These are phyloP conservation scores for Ferdinandea cuprea DNA, from an alignment of 2,888 invertebrate species.

Conservation along the genomic window DNA sequence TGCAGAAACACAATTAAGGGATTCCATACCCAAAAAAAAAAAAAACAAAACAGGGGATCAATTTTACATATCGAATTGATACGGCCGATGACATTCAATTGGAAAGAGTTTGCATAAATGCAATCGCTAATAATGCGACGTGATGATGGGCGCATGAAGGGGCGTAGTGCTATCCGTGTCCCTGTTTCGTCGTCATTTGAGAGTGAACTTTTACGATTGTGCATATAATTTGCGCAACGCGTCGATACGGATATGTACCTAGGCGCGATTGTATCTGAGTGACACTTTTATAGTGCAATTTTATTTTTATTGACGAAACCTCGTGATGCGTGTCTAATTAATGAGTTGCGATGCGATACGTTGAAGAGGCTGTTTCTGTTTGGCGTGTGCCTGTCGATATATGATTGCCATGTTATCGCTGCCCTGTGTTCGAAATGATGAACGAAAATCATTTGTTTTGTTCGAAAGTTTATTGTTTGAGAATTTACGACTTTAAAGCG, in stretches of 20 bases:
- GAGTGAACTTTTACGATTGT: slow-evolving; percentile 66
- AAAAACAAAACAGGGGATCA: slow-evolving; percentile 35
- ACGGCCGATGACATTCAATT: slow-evolving; percentile 38
- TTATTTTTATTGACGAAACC: slow-evolving; percentile 69
- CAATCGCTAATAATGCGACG: slow-evolving; percentile 68
- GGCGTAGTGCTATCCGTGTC: slow-evolving; percentile 24
- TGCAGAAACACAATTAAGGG: slow-evolving; percentile 58
- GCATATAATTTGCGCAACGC: slow-evolving; percentile 68
- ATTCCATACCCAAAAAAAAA: slow-evolving; percentile 1
- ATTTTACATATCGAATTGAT: slow-evolving; percentile 19
- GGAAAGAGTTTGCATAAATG: slow-evolving; percentile 67
- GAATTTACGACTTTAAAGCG: slow-evolving; percentile 65
- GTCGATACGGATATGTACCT: background rate
- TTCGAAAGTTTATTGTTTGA: slow-evolving; percentile 50
- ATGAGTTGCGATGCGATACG: slow-evolving; percentile 55
- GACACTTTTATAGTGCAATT: slow-evolving; percentile 72
- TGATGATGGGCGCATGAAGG: slow-evolving; percentile 66
- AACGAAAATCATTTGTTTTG: slow-evolving; percentile 8
- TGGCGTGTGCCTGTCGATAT: slow-evolving; percentile 42
- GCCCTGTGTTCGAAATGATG: background rate
- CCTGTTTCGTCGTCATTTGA: slow-evolving; percentile 15
- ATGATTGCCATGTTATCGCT: slow-evolving; percentile 21
- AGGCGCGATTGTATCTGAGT: slow-evolving; percentile 15
- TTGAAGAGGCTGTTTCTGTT: slow-evolving; percentile 48
- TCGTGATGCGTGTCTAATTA: slow-evolving; percentile 73